phyloP scores from a whole-genome alignment of 2,888 invertebrate genomes.

The Agriopis leucophaearia region DNA sequence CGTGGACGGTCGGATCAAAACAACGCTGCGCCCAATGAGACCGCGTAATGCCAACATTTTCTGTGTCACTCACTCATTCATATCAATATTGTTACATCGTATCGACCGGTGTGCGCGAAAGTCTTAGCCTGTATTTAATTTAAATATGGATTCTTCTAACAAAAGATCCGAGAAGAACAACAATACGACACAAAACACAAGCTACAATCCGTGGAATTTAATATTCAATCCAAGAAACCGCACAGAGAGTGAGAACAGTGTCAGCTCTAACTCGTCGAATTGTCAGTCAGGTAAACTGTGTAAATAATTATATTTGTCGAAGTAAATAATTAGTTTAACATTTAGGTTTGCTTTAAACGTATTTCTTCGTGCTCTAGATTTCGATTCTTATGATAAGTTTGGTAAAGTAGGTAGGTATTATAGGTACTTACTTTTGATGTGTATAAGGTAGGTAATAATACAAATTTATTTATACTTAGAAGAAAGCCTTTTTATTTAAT shows the following conservation, averaged over 20 bases:
- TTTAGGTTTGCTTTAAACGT: not conserved
- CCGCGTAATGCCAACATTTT: slow-evolving; percentile 31
- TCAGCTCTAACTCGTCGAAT: slow-evolving; percentile 66
- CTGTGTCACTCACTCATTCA: slow-evolving; percentile 56
- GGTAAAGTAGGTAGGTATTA: too few species aligned
- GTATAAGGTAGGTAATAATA: not conserved
- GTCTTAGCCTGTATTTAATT: slow-evolving; percentile 40
- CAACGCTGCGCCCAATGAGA: slow-evolving; percentile 58
- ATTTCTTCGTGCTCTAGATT: not conserved
- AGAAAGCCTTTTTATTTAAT: not conserved
- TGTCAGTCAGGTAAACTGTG: slow-evolving; percentile 68
- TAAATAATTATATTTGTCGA: too few species aligned
- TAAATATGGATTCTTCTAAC: slow-evolving; percentile 70
- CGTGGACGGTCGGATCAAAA: slow-evolving; percentile 76
- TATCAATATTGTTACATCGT: slow-evolving; percentile 69
- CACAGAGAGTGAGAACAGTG: slow-evolving; percentile 79
- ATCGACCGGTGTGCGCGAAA: slow-evolving; percentile 65
- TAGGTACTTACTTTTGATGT: not conserved
- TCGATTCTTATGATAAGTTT: too few species aligned
- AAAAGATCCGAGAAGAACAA: slow-evolving; percentile 63
- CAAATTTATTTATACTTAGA: not conserved
- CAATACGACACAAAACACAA: slow-evolving; percentile 58
- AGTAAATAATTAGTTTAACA: slow-evolving; percentile 12
- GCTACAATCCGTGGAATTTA: slow-evolving; percentile 78
- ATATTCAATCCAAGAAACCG: slow-evolving; percentile 74